phyloP scores from a whole-genome alignment of 2,113 vertebrate genomes.

The Thunnus thynnus region DNA sequence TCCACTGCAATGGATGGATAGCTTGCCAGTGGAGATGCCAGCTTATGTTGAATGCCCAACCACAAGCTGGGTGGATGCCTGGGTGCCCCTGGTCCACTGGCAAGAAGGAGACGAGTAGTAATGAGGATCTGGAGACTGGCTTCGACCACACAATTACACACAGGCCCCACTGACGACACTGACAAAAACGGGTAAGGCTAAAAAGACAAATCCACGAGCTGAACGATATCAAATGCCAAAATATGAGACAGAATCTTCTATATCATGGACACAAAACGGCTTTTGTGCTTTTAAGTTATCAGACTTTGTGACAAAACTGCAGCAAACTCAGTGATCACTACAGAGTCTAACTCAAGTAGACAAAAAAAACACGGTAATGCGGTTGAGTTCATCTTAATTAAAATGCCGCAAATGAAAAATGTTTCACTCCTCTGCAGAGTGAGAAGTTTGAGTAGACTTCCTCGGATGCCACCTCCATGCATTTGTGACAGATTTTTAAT shows the following conservation, averaged over 20 bases:
- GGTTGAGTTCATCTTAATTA: conserved; percentile 14
- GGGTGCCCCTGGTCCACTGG: conserved; percentile 60
- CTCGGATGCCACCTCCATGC: conserved; percentile 56
- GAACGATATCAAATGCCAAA: background rate
- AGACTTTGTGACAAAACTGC: background rate
- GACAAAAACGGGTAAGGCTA: background rate
- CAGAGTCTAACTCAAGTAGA: background rate
- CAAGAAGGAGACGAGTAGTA: conserved; percentile 62
- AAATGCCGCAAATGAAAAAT: conserved; percentile 55
- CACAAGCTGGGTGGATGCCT: conserved; percentile 64
- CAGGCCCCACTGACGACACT: background rate
- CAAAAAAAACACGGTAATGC: conserved; percentile 7
- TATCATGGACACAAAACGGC: background rate
- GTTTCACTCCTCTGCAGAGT: conserved; percentile 42
- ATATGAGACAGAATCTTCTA: conserved; percentile 3
- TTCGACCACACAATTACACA: conserved; percentile 35
- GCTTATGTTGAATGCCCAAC: conserved; percentile 52
- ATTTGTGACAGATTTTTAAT: conserved; percentile 83
- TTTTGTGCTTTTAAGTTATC: background rate
- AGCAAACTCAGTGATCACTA: background rate
- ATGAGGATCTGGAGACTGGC: conserved; percentile 69
- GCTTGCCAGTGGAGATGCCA: conserved; percentile 58
- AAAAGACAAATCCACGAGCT: conserved; percentile 25
- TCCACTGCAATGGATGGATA: conserved; percentile 34
- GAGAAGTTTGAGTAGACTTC: conserved; percentile 64